phyloP scores from a whole-genome alignment of 2,113 vertebrate species.

The Zosterops japonicus region DNA sequence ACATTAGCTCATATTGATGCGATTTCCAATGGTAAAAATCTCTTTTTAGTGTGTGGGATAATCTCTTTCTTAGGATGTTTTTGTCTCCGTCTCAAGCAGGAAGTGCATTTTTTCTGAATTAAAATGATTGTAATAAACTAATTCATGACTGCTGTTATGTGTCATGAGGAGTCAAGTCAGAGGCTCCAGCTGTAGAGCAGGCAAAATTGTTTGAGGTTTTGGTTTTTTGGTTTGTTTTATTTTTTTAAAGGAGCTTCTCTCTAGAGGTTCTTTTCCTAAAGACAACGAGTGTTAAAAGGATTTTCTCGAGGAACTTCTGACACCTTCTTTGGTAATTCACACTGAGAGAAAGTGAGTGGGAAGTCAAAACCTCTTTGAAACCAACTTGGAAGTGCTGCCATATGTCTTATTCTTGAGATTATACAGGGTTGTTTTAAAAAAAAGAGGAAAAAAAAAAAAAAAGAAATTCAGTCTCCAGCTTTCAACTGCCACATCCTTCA shows the following conservation, averaged over 20 bases:
- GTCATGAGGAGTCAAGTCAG: not conserved
- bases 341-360: constrained; percentile 11
- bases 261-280: not conserved
- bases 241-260: not conserved
- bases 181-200: not conserved
- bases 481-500: constrained; percentile 34
- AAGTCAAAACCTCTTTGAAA: constrained; percentile 35
- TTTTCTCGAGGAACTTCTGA: constrained; percentile 47
- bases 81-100: not conserved
- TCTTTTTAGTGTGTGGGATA: not conserved
- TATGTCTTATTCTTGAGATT: constrained; percentile 33
- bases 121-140: not conserved
- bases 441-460: not conserved
- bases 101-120: not conserved
- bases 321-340: constrained; percentile 34
- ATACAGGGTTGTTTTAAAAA: not conserved
- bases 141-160: not conserved
- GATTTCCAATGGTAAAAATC: not conserved
- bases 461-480: not conserved
- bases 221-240: not conserved
- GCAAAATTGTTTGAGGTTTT: not conserved
- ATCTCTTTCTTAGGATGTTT: not conserved
- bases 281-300: not conserved
- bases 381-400: constrained; percentile 24
- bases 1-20: not conserved